phyloP scores from a whole-genome alignment of 2,888 invertebrate species.

The Boloria euphrosyne region DNA sequence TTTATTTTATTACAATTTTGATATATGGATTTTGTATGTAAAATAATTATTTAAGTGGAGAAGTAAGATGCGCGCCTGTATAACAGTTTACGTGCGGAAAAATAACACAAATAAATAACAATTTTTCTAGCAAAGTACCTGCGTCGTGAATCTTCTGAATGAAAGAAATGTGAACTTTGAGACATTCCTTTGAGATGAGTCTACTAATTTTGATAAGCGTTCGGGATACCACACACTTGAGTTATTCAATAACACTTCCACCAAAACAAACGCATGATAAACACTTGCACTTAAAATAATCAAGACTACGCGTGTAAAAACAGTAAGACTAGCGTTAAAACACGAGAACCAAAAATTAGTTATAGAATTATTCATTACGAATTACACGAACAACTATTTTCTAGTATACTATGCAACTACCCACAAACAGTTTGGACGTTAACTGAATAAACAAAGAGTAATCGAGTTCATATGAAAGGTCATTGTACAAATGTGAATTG shows the following conservation, averaged over 20 bases:
- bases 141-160: constrained; percentile 50
- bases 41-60: no score
- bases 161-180: constrained; percentile 41
- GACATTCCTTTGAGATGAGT: constrained; percentile 44
- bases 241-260: constrained; percentile 69
- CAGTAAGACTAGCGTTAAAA: constrained; percentile 57
- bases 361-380: constrained; percentile 30
- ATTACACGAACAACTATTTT: neutral
- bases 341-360: constrained; percentile 42
- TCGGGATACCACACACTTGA: constrained; percentile 66
- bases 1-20: no score
- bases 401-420: constrained; percentile 2
- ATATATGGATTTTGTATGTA: no score
- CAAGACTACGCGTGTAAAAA: constrained; percentile 59
- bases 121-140: constrained; percentile 52
- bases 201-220: constrained; percentile 55
- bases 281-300: constrained; percentile 64
- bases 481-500: constrained; percentile 2
- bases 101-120: neutral
- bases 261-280: constrained; percentile 68
- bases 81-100: no score
- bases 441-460: constrained; percentile 1
- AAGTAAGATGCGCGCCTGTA: no score
- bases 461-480: constrained; percentile 21
- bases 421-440: constrained; percentile 7